Base-by-base conservation (phyloP, 2,113 vertebrate species). In the Sialia sialis region DNA sequence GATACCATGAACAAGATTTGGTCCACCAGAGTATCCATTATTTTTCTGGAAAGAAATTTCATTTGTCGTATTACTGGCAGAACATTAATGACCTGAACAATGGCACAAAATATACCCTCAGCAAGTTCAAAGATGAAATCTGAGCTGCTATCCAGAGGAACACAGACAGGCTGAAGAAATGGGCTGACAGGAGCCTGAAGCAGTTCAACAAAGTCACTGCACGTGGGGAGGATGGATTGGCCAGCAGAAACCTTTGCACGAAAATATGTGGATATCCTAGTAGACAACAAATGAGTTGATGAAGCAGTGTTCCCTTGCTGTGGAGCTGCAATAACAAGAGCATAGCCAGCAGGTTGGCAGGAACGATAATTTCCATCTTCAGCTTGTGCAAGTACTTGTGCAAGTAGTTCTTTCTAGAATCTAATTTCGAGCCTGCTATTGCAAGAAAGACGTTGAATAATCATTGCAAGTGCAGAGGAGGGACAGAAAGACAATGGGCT, bases 261-360 rank as follows among this genome's bases (percentile, higher is more conserved):
- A 55, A 39, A 68, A n/a, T 44, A n/a, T 19, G 2, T 2, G 11
- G 67, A 60, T 36, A 32, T 77, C 23, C 56, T 75, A n/a, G 56
- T 52, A 62, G 44, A 27, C 52, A 43, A 2, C 34, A n/a, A 19
- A 72, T 5, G 4, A 34, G 34, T 30, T 6, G 46, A 56, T 41
- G 39, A 64, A 69, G 14, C 22, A 70, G 26, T 10, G 16, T 59
- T 39, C 11, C 74, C 44, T 87, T 54, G 39, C 29, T 62, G 20
- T 16, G 27, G 4, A 58, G 43, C 52, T 87, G 34, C 14, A 6
- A 16, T 46, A 74, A 25, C 26, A 30, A 23, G 13, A 87, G 17
- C 0, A 0, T 16, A 74, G 39, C 29, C 44, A 52, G 44, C n/a
- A 48, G 39, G 39, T 29, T 73, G 27, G 20, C 0, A 8, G 48